Evolutionary conservation across 2,888 invertebrate species (phyloP).

Genomic region (Lysandra coridon): DNA sequence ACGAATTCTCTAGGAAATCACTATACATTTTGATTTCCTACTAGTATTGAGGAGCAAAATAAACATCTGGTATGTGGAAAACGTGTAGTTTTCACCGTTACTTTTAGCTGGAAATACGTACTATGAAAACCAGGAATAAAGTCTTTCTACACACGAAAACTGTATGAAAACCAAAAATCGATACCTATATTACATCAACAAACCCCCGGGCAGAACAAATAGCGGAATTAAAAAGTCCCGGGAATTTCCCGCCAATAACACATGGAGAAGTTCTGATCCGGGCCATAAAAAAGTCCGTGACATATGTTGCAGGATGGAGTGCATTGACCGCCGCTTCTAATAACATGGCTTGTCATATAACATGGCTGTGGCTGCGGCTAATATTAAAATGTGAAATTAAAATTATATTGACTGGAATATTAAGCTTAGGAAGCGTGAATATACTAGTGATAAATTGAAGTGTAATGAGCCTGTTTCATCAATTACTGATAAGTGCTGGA

Average conservation of each 20-base stretch:
- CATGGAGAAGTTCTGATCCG: slow-evolving; percentile 47
- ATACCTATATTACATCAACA: slow-evolving; percentile 37
- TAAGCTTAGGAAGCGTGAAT: not conserved
- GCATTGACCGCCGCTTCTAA: slow-evolving; percentile 48
- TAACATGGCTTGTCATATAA: slow-evolving; percentile 42
- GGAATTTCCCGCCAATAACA: slow-evolving; percentile 52
- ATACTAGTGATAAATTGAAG: too few species aligned
- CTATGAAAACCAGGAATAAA: not conserved
- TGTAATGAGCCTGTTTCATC: too few species aligned
- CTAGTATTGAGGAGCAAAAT: too few species aligned
- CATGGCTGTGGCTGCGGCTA: slow-evolving; percentile 31
- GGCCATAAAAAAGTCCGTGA: slow-evolving; percentile 66
- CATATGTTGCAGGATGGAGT: slow-evolving; percentile 61
- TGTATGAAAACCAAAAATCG: not conserved
- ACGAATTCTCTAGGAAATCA: too few species aligned
- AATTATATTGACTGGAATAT: not conserved
- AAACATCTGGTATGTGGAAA: not conserved
- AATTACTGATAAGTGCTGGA: too few species aligned
- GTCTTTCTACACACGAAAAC: not conserved
- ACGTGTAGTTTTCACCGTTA: not conserved
- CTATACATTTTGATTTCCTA: too few species aligned
- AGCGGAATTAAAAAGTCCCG: slow-evolving; percentile 49
- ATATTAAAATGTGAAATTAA: slow-evolving; percentile 12
- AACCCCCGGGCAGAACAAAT: slow-evolving; percentile 41
- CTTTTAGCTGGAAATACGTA: not conserved